Base-by-base conservation (phyloP, 2,888 invertebrate species). In the Capitulum mitella region DNA sequence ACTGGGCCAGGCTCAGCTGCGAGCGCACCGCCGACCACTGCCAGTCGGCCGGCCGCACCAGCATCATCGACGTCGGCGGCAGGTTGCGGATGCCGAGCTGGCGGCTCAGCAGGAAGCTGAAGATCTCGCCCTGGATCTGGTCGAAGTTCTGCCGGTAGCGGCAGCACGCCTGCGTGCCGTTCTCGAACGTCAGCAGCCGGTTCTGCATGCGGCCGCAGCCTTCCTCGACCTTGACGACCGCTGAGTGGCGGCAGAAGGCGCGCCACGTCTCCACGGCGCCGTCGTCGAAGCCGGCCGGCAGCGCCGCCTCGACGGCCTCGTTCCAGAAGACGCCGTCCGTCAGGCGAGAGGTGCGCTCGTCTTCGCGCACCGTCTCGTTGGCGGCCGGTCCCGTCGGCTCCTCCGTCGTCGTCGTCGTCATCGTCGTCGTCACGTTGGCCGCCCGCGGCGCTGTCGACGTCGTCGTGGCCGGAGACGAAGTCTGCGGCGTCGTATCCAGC, bases 201-300 rank as follows among this genome's bases (percentile, higher is more conserved):
- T 95, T 95, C 84, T 94, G 94, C 94, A 94, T 94, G 79, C 94
- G 88, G 0, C 95, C 95, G 84, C 95, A 95, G 0, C 94, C 94
- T 0, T 88, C 87, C 84, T 92, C 91, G 85, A 95, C 89, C 80
- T 91, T 90, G 0, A 92, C 88, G 0, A 94, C 89, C 76, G 85
- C 84, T 5, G 85, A 83, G 8, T 83, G 83, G 29, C 84, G 83
- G 14, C 86, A 84, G 82, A 91, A 92, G 61, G 88, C 86, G 80
- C 90, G 89, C 94, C 94, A 95, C 12, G 88, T 84, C 48, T 88
- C 87, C 46, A 90, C 89, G 46, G 91, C 89, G n/a, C 87, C 86
- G 3, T 89, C 87, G 0, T 88, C 89, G 82, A 91, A 93, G 0
- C 93, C 93, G 81, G 87, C 87, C 0, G 93, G 93, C 83, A 93